phyloP scores from a whole-genome alignment of 2,888 invertebrate species.

The Adelphocoris suturalis region DNA sequence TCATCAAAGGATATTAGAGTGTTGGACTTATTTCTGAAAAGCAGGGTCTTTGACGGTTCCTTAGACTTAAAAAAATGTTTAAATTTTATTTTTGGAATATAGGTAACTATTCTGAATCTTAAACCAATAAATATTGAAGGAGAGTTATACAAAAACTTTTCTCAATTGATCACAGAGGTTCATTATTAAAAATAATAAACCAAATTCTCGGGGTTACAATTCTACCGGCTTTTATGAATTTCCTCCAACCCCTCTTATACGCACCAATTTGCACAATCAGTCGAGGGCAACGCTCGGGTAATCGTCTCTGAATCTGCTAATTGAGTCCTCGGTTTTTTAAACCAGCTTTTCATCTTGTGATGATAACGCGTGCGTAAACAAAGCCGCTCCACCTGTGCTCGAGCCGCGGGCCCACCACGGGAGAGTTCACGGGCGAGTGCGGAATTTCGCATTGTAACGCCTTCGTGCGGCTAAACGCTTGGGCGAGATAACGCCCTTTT shows the following conservation, averaged over 20 bases:
- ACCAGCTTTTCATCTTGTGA: background rate
- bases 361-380: background rate
- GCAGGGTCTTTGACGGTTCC: too few relatives aligned
- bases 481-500: slow-evolving; percentile 32
- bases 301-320: background rate
- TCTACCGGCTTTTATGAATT: too few relatives aligned
- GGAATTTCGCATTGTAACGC: slow-evolving; percentile 36
- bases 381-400: slow-evolving; percentile 15
- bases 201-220: too few relatives aligned
- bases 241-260: background rate
- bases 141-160: too few relatives aligned
- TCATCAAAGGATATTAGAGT: too few relatives aligned
- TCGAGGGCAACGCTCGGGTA: background rate
- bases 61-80: too few relatives aligned
- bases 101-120: too few relatives aligned
- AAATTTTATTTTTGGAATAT: too few relatives aligned
- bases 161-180: too few relatives aligned
- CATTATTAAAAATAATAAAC: too few relatives aligned
- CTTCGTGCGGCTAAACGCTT: slow-evolving; percentile 20
- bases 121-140: too few relatives aligned
- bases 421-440: slow-evolving; percentile 34
- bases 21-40: too few relatives aligned
- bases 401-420: background rate
- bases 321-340: background rate
- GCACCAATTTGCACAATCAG: background rate